These are phyloP conservation scores for Allygus modestus DNA, from an alignment of 2,888 invertebrate species.

Conservation along the genomic window DNA sequence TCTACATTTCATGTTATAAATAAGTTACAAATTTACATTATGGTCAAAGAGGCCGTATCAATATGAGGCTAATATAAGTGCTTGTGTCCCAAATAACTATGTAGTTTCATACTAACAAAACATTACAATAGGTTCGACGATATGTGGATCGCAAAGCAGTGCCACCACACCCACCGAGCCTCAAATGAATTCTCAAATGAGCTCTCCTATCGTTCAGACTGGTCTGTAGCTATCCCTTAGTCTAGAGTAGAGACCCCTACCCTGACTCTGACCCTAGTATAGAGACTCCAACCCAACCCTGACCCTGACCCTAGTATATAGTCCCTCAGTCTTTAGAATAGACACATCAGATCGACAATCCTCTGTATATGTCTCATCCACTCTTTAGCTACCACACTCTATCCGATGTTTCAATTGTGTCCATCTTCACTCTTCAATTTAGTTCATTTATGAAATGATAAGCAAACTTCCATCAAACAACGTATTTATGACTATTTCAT, in stretches of 20 bases:
- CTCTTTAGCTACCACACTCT: too few relatives aligned
- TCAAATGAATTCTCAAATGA: slow-evolving; percentile 37
- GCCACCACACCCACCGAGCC: slow-evolving; percentile 49
- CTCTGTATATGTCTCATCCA: not conserved
- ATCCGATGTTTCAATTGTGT: too few relatives aligned
- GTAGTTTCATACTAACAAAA: slow-evolving; percentile 25
- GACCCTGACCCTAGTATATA: not conserved
- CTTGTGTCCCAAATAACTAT: too few relatives aligned
- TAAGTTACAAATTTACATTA: too few relatives aligned
- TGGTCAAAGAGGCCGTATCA: too few relatives aligned
- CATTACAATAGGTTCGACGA: slow-evolving; percentile 54
- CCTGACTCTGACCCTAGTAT: not conserved
- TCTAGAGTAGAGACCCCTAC: slow-evolving; percentile 8
- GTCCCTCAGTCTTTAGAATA: slow-evolving; percentile 8
- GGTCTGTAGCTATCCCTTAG: slow-evolving; percentile 54
- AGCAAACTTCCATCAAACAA: too few relatives aligned
- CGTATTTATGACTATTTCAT: too few relatives aligned
- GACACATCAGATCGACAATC: not conserved
- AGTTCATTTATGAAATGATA: too few relatives aligned
- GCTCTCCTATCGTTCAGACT: slow-evolving; percentile 52
- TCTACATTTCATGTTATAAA: too few relatives aligned
- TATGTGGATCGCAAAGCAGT: slow-evolving; percentile 56
- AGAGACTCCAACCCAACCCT: too few relatives aligned
- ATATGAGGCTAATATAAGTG: too few relatives aligned
- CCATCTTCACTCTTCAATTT: too few relatives aligned